Percentiles rank a stretch among this genome's conserved stretches.
Conservation (phyloP, 2,113 vertebrate species). For the Petrocephalus microphthalmus region DNA sequence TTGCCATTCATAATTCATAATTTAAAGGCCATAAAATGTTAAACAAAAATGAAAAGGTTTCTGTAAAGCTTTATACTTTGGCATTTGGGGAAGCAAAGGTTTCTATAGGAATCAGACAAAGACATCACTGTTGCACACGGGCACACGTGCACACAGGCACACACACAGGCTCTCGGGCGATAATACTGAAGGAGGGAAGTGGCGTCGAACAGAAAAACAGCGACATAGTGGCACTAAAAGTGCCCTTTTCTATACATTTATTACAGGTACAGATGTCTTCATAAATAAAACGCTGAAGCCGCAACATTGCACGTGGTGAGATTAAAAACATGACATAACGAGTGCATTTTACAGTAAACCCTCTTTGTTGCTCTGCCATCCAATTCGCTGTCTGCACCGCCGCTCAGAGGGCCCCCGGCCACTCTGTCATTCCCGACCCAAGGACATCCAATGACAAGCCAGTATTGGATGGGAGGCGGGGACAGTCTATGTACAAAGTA, state of each 20-base stretch:
- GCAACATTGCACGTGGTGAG: slow-evolving; percentile 99
- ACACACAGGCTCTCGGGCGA: slow-evolving; percentile 53
- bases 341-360: slow-evolving; percentile 91
- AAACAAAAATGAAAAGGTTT: slow-evolving; percentile 32
- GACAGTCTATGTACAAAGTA: slow-evolving; percentile 90
- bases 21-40: slow-evolving; percentile 42
- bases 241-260: slow-evolving; percentile 96
- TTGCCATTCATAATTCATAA: slow-evolving; percentile 26
- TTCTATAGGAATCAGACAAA: background rate
- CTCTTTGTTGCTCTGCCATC: slow-evolving; percentile 62
- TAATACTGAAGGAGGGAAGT: slow-evolving; percentile 61
- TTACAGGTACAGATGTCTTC: slow-evolving; percentile 97
- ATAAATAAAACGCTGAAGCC: slow-evolving; percentile 99
- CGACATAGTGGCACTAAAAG: slow-evolving; percentile 82
- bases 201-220: slow-evolving; percentile 74
- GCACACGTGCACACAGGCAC: background rate
- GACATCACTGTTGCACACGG: background rate
- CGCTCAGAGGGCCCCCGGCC: slow-evolving; percentile 44
- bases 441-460: slow-evolving; percentile 60
- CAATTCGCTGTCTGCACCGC: slow-evolving; percentile 42
- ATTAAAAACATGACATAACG: slow-evolving; percentile 74
- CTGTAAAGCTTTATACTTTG: slow-evolving; percentile 61
- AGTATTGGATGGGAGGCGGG: slow-evolving; percentile 69
- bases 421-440: slow-evolving; percentile 35
- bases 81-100: slow-evolving; percentile 52